phyloP scores from a whole-genome alignment of 1,140 invertebrate species.

The Bombus picipes region DNA sequence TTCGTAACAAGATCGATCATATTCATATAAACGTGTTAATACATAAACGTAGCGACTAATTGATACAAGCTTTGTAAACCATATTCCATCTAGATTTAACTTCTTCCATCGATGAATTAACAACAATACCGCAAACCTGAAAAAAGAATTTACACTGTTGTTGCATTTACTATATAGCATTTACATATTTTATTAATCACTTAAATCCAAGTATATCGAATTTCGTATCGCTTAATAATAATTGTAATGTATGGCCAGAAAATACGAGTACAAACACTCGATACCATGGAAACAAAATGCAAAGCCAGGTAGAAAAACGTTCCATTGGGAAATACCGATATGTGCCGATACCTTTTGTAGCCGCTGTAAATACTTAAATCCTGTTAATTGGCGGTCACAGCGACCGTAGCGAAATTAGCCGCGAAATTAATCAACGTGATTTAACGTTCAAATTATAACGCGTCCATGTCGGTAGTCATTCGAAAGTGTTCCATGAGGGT shows the following conservation, averaged over 20 bases:
- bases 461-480: background rate
- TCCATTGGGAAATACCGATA: background rate
- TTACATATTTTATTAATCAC: background rate
- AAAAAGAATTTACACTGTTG: background rate
- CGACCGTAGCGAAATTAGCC: background rate
- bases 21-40: no score
- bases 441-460: constrained; percentile 13
- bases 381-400: background rate
- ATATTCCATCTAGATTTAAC: background rate
- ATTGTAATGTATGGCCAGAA: fast-evolving
- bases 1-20: no score
- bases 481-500: constrained; percentile 34
- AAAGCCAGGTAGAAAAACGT: background rate
- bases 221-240: background rate
- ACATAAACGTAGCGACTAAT: no score
- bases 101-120: background rate
- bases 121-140: background rate
- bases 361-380: background rate
- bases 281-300: background rate
- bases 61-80: no score
- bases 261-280: no score
- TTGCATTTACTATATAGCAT: no score
- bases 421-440: constrained; percentile 19
- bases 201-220: background rate
- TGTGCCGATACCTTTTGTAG: background rate